phyloP scores from a whole-genome alignment of 1,140 invertebrate species.

The Bicyclus anynana region DNA sequence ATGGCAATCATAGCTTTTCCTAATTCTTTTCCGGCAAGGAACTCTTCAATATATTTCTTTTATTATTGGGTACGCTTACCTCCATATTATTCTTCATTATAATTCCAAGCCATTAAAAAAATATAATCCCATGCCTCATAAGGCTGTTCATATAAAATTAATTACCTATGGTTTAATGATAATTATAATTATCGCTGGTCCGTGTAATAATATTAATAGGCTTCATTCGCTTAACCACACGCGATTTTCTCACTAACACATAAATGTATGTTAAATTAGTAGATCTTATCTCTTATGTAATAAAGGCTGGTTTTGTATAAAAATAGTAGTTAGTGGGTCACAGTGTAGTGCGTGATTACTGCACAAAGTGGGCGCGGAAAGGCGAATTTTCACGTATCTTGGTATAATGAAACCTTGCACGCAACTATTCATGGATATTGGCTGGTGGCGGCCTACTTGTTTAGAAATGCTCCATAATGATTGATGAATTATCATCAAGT shows the following conservation, averaged over 20 bases:
- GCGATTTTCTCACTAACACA: background rate
- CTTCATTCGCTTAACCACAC: background rate
- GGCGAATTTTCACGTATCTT: constrained; percentile 7
- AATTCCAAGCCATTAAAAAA: no score
- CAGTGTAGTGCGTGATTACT: constrained; percentile 1
- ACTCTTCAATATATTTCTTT: no score
- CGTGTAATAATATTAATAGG: background rate
- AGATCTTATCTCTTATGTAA: background rate
- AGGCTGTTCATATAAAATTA: no score
- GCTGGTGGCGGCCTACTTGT: background rate
- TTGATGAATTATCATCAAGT: background rate
- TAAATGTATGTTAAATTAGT: background rate
- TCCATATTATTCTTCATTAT: no score
- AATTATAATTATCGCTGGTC: background rate
- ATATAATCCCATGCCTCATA: no score
- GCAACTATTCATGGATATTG: constrained; percentile 2
- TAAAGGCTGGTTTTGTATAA: background rate
- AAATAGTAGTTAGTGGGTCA: background rate
- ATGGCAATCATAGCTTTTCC: no score
- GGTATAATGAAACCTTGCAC: constrained; percentile 6
- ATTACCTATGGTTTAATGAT: background rate
- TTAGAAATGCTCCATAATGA: background rate
- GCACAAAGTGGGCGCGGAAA: constrained; percentile 3
- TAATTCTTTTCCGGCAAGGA: no score
- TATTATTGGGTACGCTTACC: no score